These are phyloP conservation scores for Melopsittacus undulatus DNA, from an alignment of 2,797 vertebrate genomes.

Conservation along the genomic window DNA sequence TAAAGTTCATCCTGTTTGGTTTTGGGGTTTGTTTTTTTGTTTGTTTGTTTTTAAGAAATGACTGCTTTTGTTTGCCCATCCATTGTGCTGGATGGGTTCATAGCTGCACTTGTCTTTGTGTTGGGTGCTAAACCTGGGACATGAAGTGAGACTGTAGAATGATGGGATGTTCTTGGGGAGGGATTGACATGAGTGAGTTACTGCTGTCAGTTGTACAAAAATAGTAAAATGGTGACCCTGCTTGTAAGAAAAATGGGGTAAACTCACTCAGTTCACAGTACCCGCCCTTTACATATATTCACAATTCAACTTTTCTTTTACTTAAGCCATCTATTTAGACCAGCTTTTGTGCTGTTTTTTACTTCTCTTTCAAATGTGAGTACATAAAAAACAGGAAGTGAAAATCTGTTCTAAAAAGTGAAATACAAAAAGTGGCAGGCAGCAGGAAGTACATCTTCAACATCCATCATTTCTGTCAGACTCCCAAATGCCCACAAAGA, in stretches of 20 bases:
- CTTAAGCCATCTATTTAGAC: neutral
- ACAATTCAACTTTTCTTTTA: neutral
- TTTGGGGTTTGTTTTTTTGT: neutral
- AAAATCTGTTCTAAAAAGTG: neutral
- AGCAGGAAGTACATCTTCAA: neutral
- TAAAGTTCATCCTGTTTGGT: neutral
- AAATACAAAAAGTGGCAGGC: neutral
- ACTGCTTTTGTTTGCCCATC: neutral
- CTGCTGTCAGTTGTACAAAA: neutral
- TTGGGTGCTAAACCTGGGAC: neutral
- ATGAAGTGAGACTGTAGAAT: neutral
- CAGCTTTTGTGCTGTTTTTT: neutral
- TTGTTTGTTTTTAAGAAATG: neutral
- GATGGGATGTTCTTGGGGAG: neutral
- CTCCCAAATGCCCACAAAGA: neutral
- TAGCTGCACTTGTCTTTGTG: neutral
- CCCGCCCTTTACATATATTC: neutral
- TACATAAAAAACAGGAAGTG: neutral
- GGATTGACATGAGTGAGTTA: neutral
- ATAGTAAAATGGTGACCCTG: accelerated
- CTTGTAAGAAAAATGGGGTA: neutral
- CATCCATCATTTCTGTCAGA: neutral
- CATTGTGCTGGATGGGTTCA: neutral
- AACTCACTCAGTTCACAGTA: neutral
- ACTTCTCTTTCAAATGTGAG: accelerated